These are phyloP conservation scores for Harpalus rufipes DNA, from an alignment of 2,888 invertebrate species.

Conservation along the genomic window DNA sequence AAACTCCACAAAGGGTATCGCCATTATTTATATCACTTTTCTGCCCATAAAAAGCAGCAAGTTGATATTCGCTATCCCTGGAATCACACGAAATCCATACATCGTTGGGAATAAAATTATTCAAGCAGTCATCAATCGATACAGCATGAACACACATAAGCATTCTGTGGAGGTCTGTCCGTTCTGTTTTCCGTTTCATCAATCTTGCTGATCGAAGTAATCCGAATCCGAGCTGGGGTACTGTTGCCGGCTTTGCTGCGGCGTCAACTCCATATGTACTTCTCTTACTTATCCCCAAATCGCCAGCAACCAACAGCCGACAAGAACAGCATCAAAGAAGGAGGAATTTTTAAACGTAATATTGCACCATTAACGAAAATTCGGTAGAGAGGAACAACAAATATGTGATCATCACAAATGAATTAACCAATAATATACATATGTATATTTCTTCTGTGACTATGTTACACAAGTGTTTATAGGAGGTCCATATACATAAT, in stretches of 20 bases:
- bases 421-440: too few relatives aligned
- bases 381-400: too few relatives aligned
- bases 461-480: too few relatives aligned
- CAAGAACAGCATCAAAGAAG: too few relatives aligned
- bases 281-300: constrained; percentile 27
- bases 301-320: neutral
- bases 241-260: constrained; percentile 28
- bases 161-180: constrained; percentile 54
- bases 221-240: constrained; percentile 41
- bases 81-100: constrained; percentile 29
- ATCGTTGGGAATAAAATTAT: constrained; percentile 54
- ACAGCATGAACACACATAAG: constrained; percentile 56
- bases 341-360: too few relatives aligned
- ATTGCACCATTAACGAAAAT: too few relatives aligned
- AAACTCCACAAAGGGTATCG: constrained; percentile 37
- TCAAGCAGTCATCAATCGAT: constrained; percentile 57
- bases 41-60: constrained; percentile 44
- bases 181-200: constrained; percentile 62
- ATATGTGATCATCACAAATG: too few relatives aligned
- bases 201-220: constrained; percentile 63
- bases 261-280: neutral
- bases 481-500: too few relatives aligned
- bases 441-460: too few relatives aligned
- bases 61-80: constrained; percentile 29
- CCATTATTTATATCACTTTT: constrained; percentile 47